A percentile compares a stretch with the other conserved stretches of the same genome.
Conservation (phyloP, 1,140 invertebrate genomes). For the Trypoxylus dichotomus region DNA sequence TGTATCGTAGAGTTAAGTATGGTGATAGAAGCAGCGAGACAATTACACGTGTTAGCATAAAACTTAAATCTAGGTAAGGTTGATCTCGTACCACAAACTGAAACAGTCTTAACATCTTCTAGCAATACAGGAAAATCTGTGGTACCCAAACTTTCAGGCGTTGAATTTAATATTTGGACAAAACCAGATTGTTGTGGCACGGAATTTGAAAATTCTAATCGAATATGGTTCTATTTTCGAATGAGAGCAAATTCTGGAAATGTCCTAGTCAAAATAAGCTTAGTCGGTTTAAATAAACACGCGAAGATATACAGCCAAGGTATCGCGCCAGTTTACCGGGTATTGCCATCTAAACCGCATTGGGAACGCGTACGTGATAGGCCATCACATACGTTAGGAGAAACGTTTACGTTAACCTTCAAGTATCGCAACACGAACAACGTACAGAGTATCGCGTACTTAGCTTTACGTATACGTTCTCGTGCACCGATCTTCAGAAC, state of each 20-base stretch:
- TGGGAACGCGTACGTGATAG: constrained; percentile 82
- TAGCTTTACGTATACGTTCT: constrained; percentile 93
- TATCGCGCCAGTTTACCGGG: constrained; percentile 80
- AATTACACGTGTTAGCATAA: too few relatives aligned
- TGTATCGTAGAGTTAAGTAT: too few relatives aligned
- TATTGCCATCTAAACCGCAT: constrained; percentile 67
- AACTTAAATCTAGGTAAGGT: too few relatives aligned
- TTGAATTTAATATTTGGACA: constrained; percentile 91
- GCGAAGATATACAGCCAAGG: constrained; percentile 90
- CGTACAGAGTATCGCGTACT: constrained; percentile 73
- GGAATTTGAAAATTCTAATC: constrained; percentile 86
- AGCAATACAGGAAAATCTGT: constrained; percentile 41
- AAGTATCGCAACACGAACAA: constrained; percentile 75
- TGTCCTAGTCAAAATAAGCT: constrained; percentile 72
- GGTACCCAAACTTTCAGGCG: constrained; percentile 60
- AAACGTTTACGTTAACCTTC: constrained; percentile 80
- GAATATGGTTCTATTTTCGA: constrained; percentile 96
- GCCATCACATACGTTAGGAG: constrained; percentile 63
- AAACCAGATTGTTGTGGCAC: constrained; percentile 86
- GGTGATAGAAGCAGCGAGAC: too few relatives aligned
- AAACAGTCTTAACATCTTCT: constrained; percentile 36
- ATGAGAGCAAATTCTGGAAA: constrained; percentile 63
- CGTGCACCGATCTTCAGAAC: constrained; percentile 79
- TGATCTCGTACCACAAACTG: constrained; percentile 61
- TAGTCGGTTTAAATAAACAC: constrained; percentile 88